phyloP scores from a whole-genome alignment of 2,113 vertebrate species.

The Chloebia gouldiae region DNA sequence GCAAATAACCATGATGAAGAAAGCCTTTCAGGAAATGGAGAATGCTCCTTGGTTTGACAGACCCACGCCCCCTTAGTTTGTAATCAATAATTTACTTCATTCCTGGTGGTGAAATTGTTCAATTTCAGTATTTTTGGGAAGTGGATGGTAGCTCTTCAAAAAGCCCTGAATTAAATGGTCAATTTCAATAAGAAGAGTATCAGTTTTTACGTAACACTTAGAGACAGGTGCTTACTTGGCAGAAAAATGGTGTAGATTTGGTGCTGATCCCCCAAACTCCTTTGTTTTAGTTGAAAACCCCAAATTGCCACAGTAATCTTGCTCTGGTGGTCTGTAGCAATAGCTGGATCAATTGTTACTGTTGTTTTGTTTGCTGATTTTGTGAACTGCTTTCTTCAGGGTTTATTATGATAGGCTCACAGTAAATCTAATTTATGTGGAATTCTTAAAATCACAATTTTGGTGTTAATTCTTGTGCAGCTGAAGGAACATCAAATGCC shows the following conservation, averaged over 20 bases:
- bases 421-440: background rate
- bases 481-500: background rate
- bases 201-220: background rate
- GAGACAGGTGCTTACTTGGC: background rate
- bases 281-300: background rate
- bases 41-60: background rate
- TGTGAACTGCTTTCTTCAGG: background rate
- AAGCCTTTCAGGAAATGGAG: background rate
- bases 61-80: background rate
- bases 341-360: background rate
- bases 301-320: background rate
- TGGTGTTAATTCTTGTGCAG: background rate
- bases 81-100: background rate
- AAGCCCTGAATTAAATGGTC: background rate
- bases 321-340: background rate
- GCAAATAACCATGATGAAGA: background rate
- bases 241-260: background rate
- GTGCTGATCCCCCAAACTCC: background rate
- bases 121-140: background rate
- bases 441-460: background rate
- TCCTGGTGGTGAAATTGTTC: background rate
- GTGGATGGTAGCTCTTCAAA: background rate
- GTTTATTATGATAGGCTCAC: background rate
- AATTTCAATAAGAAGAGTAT: background rate
- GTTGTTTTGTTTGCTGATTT: background rate